phyloP scores from a whole-genome alignment of 2,113 vertebrate species.

The Lipotes vexillifer region DNA sequence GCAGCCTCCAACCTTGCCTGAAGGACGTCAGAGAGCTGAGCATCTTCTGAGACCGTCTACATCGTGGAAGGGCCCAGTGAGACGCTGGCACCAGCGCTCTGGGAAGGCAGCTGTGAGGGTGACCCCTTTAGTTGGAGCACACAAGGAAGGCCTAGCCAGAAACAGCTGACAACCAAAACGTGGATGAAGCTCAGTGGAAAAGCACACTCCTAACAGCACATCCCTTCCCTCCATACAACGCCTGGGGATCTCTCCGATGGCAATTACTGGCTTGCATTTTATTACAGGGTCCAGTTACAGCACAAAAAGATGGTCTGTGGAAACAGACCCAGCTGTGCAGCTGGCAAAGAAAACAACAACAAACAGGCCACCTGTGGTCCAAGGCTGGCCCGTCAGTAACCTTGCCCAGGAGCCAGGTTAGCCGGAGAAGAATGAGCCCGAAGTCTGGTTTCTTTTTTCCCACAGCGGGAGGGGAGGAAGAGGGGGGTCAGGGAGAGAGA shows the following conservation, averaged over 20 bases:
- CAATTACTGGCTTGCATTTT: neutral
- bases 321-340: neutral
- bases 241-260: neutral
- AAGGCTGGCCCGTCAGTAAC: too few species aligned
- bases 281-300: neutral
- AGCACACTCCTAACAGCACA: too few species aligned
- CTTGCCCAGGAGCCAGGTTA: neutral
- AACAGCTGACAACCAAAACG: fast-evolving
- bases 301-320: neutral
- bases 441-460: too few species aligned
- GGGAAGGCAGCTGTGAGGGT: neutral
- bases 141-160: neutral
- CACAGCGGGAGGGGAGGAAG: fast-evolving
- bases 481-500: neutral
- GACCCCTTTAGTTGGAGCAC: neutral
- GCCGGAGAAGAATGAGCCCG: neutral
- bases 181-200: fast-evolving
- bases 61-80: neutral
- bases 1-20: neutral
- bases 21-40: neutral
- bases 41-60: neutral
- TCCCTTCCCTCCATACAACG: neutral
- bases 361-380: neutral
- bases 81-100: neutral
- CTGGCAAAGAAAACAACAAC: neutral